Base-by-base conservation (phyloP, 1,140 invertebrate genomes). In the Apis florea region DNA sequence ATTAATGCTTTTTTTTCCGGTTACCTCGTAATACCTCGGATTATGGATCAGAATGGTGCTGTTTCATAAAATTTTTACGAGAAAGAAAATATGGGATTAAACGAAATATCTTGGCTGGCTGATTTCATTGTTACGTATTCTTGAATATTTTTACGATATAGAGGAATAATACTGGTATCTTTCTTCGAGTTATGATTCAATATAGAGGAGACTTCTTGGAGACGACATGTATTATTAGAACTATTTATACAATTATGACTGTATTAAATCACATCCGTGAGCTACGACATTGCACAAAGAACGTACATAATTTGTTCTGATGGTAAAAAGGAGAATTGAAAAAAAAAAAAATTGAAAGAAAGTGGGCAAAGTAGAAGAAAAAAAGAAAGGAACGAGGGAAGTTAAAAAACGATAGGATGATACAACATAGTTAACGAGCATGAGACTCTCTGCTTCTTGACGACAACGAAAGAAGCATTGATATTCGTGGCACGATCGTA, bases 401-500 rank as follows among this genome's bases (percentile, higher is more conserved):
- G 19, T 12, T 17, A 58, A 17, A 40, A 21, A 71, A 24, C 40
- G 51, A 56, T 24, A 53, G 72, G 26, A 26, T 24, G 11, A 8
- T 10, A 68, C 31, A 13, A 68, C 31, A 13, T 81, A 56, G n/a
- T 75, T 81, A 79, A 64, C 69, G 70, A 58, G 70, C 26, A 73
- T 51, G 17, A 67, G 47, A 77, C 21, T 12, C 70, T 24, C 21
- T 5, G 69, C 31, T 64, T 59, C 68, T 79, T 59, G 59, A 64
- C 24, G 24, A 49, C 66, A 53, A 24, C 13, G 31, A 59, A 70
- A 19, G 61, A 64, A 64, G 59, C 78, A 79, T 79, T 79, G 78
- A 63, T 79, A 79, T 79, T 73, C 78, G 69, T 17, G 69, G 78
- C 78, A 79, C 78, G 78, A 64, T 73, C 78, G 51, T 56, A 56